These are phyloP conservation scores for Reinhardtius hippoglossoides DNA, from an alignment of 2,113 vertebrate genomes.

Conservation along the genomic window DNA sequence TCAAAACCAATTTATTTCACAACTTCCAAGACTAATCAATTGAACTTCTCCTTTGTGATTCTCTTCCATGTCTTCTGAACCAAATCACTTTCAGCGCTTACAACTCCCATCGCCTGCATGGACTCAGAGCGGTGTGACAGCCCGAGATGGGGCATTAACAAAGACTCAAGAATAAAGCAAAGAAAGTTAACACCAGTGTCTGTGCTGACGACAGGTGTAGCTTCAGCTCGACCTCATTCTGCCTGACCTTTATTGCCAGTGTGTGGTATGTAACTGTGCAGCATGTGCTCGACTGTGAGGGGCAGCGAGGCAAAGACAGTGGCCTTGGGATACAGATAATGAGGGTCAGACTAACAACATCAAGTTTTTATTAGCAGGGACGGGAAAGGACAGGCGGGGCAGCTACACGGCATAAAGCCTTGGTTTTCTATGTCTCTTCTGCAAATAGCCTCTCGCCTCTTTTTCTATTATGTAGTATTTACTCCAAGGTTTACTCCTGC, in stretches of 20 bases:
- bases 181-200: conserved; percentile 1
- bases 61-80: conserved; percentile 14
- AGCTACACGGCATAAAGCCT: neutral
- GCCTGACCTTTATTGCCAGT: conserved; percentile 6
- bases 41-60: conserved; percentile 32
- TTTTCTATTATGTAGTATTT: neutral
- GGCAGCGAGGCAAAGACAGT: conserved; percentile 6
- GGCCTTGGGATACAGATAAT: conserved; percentile 1
- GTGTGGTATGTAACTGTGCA: conserved; percentile 4
- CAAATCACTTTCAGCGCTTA: conserved; percentile 17
- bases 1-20: conserved; percentile 42
- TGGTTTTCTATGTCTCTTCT: too few species aligned
- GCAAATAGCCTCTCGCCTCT: neutral
- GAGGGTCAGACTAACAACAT: conserved; percentile 33
- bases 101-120: neutral
- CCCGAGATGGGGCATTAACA: neutral
- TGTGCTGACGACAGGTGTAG: neutral
- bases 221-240: conserved; percentile 19
- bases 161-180: conserved; percentile 19
- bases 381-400: conserved; percentile 29
- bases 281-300: conserved; percentile 12
- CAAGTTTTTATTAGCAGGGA: conserved; percentile 32
- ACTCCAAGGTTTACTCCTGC: neutral
- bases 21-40: conserved; percentile 36
- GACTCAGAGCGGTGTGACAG: conserved; percentile 6